Evolutionary conservation across 2,888 invertebrate species (phyloP), one percentile per base, ranked within the genome.

Genomic region (Drosophila testacea): DNA sequence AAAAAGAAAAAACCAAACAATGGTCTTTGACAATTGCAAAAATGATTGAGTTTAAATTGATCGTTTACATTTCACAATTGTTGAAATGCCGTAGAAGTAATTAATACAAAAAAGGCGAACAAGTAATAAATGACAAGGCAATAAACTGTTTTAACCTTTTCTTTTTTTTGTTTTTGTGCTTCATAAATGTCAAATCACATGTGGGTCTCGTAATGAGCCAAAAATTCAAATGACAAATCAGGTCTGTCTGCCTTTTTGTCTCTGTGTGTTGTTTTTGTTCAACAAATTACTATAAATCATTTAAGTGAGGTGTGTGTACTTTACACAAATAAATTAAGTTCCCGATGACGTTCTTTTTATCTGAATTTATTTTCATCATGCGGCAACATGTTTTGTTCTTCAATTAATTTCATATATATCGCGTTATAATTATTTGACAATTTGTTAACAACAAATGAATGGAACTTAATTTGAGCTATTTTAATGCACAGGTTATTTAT

Each of bases 291-390:
- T 6, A 51, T 42, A 63, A 59, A 63, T 74, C 69, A 69, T 28
- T 48, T 42, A 22, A 7, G 16, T 42, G 39, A 60, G 32, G 22
- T 52, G 62, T 48, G 28, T 39, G 41, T 11, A 54, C 30, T 48
- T 44, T 34, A 42, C 65, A 51, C 9, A 36, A 51, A 62, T 63
- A 52, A 76, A 71, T 75, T 44, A 74, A 59, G 59, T 39, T 39
- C 10, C 13, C 39, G 39, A 41, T 52, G 65, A 71, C 71, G 60
- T 42, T 62, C 38, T 36, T 36, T 51, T 60, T 66, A 70, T 66
- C 61, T 41, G 13, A 36, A 65, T 16, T 16, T 16, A 16, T 16
- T 16, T 16, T 16, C 67, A 73, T 74, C 63, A 42, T 46, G 52
- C 22, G 30, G 13, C 27, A 36, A 28, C 46, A 27, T 56, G 44